Percentiles rank a stretch among this genome's conserved stretches.
These are phyloP conservation scores for Leptinotarsa tumamoca DNA, from an alignment of 2,888 invertebrate genomes.

Conservation along the genomic window DNA sequence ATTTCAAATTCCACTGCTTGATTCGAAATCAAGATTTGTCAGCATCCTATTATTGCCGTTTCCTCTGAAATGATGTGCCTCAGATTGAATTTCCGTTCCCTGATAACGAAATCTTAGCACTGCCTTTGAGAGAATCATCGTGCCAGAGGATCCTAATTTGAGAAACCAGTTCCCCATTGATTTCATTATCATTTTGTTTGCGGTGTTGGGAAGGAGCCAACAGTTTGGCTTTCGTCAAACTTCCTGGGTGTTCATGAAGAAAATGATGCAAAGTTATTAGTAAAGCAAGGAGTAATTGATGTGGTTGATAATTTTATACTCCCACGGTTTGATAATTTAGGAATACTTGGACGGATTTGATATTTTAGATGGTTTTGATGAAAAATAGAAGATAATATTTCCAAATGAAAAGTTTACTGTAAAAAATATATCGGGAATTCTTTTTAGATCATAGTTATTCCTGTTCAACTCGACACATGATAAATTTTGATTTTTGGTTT, in stretches of 20 bases:
- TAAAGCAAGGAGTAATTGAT: neutral
- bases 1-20: neutral
- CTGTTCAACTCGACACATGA: too few species aligned
- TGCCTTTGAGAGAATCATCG: slow-evolving; percentile 6
- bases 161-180: slow-evolving; percentile 4
- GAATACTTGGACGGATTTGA: neutral
- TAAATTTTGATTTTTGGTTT: too few species aligned
- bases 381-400: too few species aligned
- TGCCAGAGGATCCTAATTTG: neutral
- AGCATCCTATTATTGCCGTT: neutral
- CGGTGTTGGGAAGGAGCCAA: neutral
- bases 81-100: slow-evolving; percentile 4
- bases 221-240: slow-evolving; percentile 10
- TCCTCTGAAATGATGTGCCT: neutral
- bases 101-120: neutral
- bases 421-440: too few species aligned
- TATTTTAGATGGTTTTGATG: too few species aligned
- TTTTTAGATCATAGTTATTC: too few species aligned
- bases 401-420: too few species aligned
- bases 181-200: slow-evolving; percentile 13
- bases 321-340: neutral
- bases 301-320: neutral
- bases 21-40: neutral
- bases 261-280: neutral
- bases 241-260: slow-evolving; percentile 2